Percentiles rank a stretch among this genome's conserved stretches.
These are phyloP conservation scores for Enteromius afrohamiltoni DNA, from an alignment of 2,797 vertebrate genomes.

Conservation along the genomic window DNA sequence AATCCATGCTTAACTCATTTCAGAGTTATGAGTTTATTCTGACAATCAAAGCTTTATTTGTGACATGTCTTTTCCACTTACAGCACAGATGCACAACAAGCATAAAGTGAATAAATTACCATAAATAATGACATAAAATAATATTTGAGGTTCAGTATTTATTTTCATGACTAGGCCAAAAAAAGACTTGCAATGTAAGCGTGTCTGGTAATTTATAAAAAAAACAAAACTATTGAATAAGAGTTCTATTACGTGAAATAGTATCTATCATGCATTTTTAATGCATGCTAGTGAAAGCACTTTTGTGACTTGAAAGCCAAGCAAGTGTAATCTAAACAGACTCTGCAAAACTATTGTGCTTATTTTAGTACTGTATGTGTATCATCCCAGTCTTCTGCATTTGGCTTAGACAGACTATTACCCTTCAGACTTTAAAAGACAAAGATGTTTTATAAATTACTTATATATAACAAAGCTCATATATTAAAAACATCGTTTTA, in stretches of 20 bases:
- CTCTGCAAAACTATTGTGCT: background rate
- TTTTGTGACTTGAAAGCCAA: conserved; percentile 39
- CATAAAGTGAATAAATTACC: background rate
- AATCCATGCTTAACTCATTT: background rate
- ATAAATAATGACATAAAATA: background rate
- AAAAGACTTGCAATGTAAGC: conserved; percentile 6
- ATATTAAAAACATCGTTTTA: background rate
- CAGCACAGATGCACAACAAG: background rate
- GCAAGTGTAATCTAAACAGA: conserved; percentile 28
- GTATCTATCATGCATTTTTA: conserved; percentile 45
- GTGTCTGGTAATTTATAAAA: conserved; percentile 28
- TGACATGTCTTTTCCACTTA: background rate
- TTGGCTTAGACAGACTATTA: background rate
- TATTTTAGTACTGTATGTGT: conserved; percentile 12
- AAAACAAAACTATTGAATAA: conserved; percentile 31
- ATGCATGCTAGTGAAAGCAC: conserved; percentile 45
- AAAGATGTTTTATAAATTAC: background rate
- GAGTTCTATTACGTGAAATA: conserved; percentile 36
- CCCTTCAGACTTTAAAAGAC: background rate
- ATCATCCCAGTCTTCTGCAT: background rate
- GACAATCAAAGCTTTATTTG: background rate
- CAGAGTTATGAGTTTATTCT: background rate
- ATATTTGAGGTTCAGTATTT: background rate
- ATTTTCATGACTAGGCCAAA: conserved; percentile 11
- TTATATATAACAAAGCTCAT: background rate